Conservation (phyloP, 2,888 invertebrate species). For the Tanypteryx hageni region DNA sequence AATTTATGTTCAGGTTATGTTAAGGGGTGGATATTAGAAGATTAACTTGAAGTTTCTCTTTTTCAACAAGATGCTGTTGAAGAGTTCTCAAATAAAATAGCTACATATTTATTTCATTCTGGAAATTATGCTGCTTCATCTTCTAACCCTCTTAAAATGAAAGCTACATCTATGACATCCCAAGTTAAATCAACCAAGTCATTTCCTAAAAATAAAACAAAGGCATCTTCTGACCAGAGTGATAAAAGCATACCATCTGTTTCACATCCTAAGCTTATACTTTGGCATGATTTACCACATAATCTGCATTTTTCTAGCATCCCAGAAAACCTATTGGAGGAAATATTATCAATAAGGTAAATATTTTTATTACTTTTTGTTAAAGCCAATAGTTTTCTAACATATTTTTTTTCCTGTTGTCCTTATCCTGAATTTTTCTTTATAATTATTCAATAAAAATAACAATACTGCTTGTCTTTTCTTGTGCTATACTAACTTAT, state of each 20-base stretch:
- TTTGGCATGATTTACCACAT: conserved; percentile 21
- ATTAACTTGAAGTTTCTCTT: no score
- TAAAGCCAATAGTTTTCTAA: not conserved
- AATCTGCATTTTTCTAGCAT: not conserved
- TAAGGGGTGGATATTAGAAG: no score
- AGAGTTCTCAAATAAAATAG: conserved; percentile 37
- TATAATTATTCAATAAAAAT: not conserved
- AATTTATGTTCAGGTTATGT: no score
- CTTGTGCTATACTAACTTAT: no score
- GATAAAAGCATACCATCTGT: not conserved
- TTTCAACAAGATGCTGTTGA: not conserved
- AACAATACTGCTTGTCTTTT: no score
- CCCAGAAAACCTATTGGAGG: not conserved
- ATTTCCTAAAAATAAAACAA: not conserved
- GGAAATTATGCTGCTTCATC: not conserved
- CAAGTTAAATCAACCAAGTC: not conserved
- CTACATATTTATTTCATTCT: conserved; percentile 23
- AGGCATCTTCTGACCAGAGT: not conserved
- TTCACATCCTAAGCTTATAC: not conserved
- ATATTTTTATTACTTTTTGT: not conserved
- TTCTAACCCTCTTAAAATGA: not conserved
- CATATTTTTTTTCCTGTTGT: not conserved
- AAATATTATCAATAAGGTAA: not conserved
- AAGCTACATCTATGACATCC: not conserved
- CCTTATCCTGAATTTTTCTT: not conserved